These are phyloP conservation scores for Sitta carolinensis DNA, from an alignment of 2,797 vertebrate genomes.

Conservation along the genomic window DNA sequence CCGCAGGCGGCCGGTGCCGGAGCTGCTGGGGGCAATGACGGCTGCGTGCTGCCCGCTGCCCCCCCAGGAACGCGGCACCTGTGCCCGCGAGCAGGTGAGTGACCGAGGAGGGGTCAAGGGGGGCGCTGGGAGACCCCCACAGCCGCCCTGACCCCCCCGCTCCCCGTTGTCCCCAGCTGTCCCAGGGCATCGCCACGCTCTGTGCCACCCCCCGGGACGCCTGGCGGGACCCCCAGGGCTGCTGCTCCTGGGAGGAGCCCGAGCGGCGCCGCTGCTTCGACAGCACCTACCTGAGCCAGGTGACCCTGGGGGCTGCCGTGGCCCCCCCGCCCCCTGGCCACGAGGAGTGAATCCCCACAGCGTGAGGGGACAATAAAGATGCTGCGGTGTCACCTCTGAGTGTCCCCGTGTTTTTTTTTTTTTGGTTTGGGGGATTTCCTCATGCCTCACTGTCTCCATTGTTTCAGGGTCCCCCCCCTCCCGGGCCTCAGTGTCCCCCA, in stretches of 20 bases:
- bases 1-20: not conserved
- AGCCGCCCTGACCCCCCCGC: not conserved
- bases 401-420: too few relatives aligned
- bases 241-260: not conserved
- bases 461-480: not conserved
- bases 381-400: not conserved
- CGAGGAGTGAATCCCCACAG: not conserved
- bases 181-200: not conserved
- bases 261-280: not conserved
- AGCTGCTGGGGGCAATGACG: not conserved
- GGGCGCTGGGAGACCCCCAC: rapidly evolving
- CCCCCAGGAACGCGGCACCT: not conserved
- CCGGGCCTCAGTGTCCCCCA: not conserved
- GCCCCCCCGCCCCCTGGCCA: not conserved
- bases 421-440: not conserved
- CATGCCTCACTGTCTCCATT: not conserved
- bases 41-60: not conserved
- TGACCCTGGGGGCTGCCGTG: not conserved
- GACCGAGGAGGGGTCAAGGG: rapidly evolving
- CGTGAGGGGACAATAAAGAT: not conserved
- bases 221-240: not conserved
- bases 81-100: not conserved
- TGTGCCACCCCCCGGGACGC: not conserved
- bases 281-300: not conserved
- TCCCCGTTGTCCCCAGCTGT: rapidly evolving